Conservation (phyloP, 2,888 invertebrate genomes). For the Dinocampus coccinellae region DNA sequence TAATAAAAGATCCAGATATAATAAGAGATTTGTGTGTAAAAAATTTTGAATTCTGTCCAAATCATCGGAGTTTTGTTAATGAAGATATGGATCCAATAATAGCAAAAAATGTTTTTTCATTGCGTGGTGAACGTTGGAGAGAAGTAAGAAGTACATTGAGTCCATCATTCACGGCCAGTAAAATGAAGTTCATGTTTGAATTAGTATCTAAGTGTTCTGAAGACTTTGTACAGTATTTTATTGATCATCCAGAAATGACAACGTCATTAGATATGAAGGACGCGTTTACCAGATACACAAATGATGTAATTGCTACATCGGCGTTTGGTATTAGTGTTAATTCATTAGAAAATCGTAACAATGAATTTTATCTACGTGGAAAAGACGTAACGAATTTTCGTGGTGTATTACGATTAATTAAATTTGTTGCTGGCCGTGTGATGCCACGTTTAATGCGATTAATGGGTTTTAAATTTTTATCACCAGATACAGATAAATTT, state of each 20-base stretch:
- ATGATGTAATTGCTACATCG: conserved; percentile 74
- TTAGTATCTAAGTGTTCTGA: conserved; percentile 51
- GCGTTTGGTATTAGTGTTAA: conserved; percentile 73
- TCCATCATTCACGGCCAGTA: conserved; percentile 60
- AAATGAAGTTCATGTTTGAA: conserved; percentile 58
- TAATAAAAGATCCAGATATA: conserved; percentile 57
- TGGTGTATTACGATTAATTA: conserved; percentile 22
- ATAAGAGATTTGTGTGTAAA: conserved; percentile 54
- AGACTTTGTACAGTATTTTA: conserved; percentile 53
- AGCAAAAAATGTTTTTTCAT: conserved; percentile 52
- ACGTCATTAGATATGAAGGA: conserved; percentile 69
- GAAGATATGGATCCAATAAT: conserved; percentile 52
- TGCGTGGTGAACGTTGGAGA: conserved; percentile 56
- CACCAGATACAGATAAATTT: conserved; percentile 32
- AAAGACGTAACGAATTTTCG: conserved; percentile 42
- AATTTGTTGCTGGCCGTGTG: conserved; percentile 7
- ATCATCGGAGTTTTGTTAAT: conserved; percentile 50
- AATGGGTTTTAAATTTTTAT: conserved; percentile 32
- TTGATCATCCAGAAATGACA: conserved; percentile 49
- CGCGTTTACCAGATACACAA: conserved; percentile 71
- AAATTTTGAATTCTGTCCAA: conserved; percentile 53
- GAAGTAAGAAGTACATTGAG: conserved; percentile 57
- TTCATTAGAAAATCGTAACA: conserved; percentile 71
- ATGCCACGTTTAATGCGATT: conserved; percentile 36
- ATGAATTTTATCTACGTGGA: conserved; percentile 71